A percentile compares a stretch with the other conserved stretches of the same genome.
Conservation (phyloP, 1,140 invertebrate genomes). For the Lasioglossum albipes region DNA sequence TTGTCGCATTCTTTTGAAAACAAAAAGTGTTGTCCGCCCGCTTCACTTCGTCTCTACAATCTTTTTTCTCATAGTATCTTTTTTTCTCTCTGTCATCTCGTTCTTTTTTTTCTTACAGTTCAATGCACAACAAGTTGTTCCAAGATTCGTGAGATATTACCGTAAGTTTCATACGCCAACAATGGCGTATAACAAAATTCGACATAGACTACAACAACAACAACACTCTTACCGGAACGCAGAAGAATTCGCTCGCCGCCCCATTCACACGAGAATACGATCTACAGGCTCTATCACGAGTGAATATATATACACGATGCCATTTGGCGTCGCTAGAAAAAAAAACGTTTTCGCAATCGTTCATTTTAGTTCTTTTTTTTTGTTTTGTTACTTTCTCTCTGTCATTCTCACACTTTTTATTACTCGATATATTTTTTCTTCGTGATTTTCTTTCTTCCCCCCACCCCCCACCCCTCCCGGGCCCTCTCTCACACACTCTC, state of each 20-base stretch:
- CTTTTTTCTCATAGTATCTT: neutral
- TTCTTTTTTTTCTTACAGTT: neutral
- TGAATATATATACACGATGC: constrained; percentile 66
- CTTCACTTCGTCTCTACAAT: neutral
- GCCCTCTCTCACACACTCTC: constrained; percentile 33
- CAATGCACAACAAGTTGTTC: constrained; percentile 42
- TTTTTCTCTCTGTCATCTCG: neutral
- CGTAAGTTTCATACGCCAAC: constrained; percentile 25
- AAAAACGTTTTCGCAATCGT: constrained; percentile 25
- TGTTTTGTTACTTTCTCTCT: neutral
- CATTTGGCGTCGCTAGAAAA: constrained; percentile 40
- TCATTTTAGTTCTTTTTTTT: constrained; percentile 36
- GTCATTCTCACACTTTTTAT: neutral
- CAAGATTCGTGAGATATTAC: constrained; percentile 38
- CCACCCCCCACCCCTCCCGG: neutral
- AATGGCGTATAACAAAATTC: constrained; percentile 63
- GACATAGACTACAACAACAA: constrained; percentile 66
- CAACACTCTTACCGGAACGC: constrained; percentile 50
- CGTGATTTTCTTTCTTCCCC: constrained; percentile 54
- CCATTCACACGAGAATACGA: constrained; percentile 70
- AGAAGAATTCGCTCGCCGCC: constrained; percentile 51
- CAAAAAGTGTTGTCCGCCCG: constrained; percentile 39
- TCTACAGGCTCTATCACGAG: constrained; percentile 72
- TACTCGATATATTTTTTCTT: constrained; percentile 47
- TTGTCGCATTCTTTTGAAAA: constrained; percentile 50